These are phyloP conservation scores for Brachyhypopomus occidentalis DNA, from an alignment of 2,113 vertebrate genomes.

Conservation along the genomic window DNA sequence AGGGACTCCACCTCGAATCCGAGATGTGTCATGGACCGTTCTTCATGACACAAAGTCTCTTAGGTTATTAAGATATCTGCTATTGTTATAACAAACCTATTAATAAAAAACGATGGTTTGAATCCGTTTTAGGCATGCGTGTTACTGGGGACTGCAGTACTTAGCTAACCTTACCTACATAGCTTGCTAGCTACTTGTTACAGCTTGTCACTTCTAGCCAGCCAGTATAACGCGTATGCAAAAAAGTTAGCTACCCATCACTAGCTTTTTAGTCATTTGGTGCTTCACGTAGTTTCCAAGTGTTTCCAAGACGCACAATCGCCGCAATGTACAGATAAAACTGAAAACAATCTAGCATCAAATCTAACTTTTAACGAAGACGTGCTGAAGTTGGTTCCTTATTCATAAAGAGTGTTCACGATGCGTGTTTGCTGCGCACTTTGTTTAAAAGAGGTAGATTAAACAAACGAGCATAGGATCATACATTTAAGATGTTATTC, in stretches of 20 bases:
- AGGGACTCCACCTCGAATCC: not conserved
- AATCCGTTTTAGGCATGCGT: too few species aligned
- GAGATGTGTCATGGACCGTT: not conserved
- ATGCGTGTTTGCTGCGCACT: too few species aligned
- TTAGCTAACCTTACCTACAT: not conserved
- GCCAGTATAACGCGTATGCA: not conserved
- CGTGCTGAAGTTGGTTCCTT: too few species aligned
- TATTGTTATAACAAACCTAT: not conserved
- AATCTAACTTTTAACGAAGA: not conserved
- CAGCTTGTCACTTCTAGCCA: not conserved
- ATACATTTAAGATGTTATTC: too few species aligned
- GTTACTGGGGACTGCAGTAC: not conserved
- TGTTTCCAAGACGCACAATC: not conserved
- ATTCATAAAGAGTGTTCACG: too few species aligned
- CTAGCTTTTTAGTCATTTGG: not conserved
- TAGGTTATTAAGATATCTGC: not conserved
- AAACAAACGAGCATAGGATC: too few species aligned
- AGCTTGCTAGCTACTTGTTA: constrained; percentile 10
- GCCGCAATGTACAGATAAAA: not conserved
- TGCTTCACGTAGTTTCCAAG: not conserved
- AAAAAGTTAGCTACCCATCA: constrained; percentile 23
- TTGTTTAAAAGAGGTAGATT: too few species aligned
- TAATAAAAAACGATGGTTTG: not conserved
- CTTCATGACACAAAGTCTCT: not conserved
- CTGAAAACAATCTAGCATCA: not conserved